These are phyloP conservation scores for Hepsetus odoe DNA, from an alignment of 2,113 vertebrate species.

Conservation along the genomic window DNA sequence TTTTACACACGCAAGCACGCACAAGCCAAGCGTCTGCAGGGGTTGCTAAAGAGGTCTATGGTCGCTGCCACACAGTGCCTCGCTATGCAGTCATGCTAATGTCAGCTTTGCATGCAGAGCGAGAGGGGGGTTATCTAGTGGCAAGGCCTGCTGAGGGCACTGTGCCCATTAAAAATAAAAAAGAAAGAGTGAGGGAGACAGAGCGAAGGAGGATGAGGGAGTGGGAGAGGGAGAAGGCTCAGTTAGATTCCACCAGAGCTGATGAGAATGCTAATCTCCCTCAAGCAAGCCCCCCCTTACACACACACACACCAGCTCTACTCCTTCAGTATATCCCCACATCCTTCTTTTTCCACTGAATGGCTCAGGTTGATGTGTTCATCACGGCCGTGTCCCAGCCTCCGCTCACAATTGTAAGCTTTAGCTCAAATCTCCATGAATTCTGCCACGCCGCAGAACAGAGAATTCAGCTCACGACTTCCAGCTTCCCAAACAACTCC, in stretches of 20 bases:
- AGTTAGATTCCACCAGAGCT: constrained; percentile 72
- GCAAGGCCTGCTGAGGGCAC: constrained; percentile 58
- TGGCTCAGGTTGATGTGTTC: constrained; percentile 71
- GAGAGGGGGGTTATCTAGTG: constrained; percentile 50
- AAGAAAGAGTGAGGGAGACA: constrained; percentile 30
- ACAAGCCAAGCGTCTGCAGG: no score
- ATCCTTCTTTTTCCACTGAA: constrained; percentile 57
- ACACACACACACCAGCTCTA: constrained; percentile 29
- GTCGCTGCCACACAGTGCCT: constrained; percentile 25
- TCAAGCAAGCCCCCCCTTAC: constrained; percentile 44
- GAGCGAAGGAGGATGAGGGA: constrained; percentile 13
- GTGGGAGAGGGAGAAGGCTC: constrained; percentile 52
- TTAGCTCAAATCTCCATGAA: constrained; percentile 57
- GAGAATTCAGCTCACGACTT: constrained; percentile 24
- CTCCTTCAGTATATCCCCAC: constrained; percentile 58
- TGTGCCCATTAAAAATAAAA: constrained; percentile 57
- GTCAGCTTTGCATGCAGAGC: constrained; percentile 54
- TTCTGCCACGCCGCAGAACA: constrained; percentile 19
- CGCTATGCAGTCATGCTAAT: constrained; percentile 50
- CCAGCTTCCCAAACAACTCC: constrained; percentile 22
- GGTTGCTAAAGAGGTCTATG: constrained; percentile 32
- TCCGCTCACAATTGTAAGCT: constrained; percentile 60
- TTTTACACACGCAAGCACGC: constrained; percentile 24
- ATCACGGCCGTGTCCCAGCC: constrained; percentile 63
- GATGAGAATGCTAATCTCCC: constrained; percentile 76